Percentiles rank a stretch among this genome's conserved stretches.
Evolutionary conservation across 2,797 vertebrate genomes (phyloP).

Genomic region (Delichon dasypus): DNA sequence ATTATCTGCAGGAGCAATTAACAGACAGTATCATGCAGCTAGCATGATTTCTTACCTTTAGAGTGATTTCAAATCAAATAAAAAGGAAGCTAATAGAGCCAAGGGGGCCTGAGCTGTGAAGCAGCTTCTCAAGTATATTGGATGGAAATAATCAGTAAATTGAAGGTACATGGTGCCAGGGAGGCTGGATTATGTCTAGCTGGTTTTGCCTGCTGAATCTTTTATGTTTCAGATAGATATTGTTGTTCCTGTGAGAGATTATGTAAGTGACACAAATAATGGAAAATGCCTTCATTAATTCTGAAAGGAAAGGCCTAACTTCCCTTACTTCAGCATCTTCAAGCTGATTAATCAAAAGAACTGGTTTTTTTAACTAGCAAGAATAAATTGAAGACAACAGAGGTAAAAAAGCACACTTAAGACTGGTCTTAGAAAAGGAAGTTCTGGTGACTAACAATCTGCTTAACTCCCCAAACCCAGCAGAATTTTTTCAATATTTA

Average conservation of each 20-base stretch:
- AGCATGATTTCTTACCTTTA: conserved; percentile 13
- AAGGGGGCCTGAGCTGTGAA: conserved; percentile 42
- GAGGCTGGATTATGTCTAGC: conserved; percentile 10
- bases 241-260: neutral
- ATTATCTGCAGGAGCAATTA: conserved; percentile 46
- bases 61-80: conserved; percentile 40
- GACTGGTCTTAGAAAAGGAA: neutral
- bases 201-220: conserved; percentile 24
- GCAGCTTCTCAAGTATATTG: conserved; percentile 24
- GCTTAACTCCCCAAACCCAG: neutral
- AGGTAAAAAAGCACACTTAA: neutral
- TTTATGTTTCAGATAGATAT: neutral
- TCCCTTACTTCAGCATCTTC: conserved; percentile 8
- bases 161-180: neutral
- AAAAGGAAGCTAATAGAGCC: conserved; percentile 20
- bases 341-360: conserved; percentile 5
- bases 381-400: neutral
- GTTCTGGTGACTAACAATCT: neutral
- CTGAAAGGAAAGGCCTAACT: neutral
- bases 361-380: neutral
- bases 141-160: conserved; percentile 42
- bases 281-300: conserved; percentile 9
- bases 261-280: conserved; percentile 36
- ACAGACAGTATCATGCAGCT: conserved; percentile 41
- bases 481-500: neutral